Conservation (phyloP, 2,113 vertebrate genomes). For the Pampusana beccarii region DNA sequence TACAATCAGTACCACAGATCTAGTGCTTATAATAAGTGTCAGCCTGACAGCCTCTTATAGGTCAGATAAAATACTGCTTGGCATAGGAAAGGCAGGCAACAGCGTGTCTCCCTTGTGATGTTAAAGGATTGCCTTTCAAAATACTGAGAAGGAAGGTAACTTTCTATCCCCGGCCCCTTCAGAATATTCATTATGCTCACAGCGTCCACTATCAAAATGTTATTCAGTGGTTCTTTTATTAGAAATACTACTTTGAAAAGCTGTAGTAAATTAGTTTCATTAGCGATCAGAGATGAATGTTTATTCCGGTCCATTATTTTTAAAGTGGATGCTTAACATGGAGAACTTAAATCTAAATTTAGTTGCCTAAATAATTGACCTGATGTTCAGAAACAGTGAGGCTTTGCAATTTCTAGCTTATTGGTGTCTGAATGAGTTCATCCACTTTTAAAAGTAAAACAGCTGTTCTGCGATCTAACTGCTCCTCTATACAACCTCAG, state of each 20-base stretch:
- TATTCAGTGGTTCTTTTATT: constrained; percentile 52
- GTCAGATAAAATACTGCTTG: constrained; percentile 48
- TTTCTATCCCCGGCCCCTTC: constrained; percentile 45
- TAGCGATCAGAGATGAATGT: constrained; percentile 19
- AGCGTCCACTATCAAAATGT: constrained; percentile 44
- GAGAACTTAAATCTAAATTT: constrained; percentile 14
- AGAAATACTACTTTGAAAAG: constrained; percentile 52
- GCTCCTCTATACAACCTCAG: not conserved
- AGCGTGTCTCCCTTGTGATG: not conserved
- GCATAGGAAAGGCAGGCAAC: constrained; percentile 4
- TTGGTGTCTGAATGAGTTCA: not conserved
- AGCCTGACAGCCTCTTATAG: constrained; percentile 42
- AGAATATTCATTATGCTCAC: constrained; percentile 55
- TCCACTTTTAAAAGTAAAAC: not conserved
- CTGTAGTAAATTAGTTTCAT: constrained; percentile 62
- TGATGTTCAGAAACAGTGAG: not conserved
- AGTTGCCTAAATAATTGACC: not conserved
- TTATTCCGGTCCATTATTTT: constrained; percentile 51
- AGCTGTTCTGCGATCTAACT: not conserved
- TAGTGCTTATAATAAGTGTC: constrained; percentile 43
- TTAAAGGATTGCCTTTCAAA: constrained; percentile 48
- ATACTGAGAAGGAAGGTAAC: constrained; percentile 56
- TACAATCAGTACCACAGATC: constrained; percentile 45
- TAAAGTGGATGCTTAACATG: constrained; percentile 35
- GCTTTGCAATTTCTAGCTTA: not conserved